phyloP scores from a whole-genome alignment of 1,140 invertebrate genomes.

The Oppia nitens region DNA sequence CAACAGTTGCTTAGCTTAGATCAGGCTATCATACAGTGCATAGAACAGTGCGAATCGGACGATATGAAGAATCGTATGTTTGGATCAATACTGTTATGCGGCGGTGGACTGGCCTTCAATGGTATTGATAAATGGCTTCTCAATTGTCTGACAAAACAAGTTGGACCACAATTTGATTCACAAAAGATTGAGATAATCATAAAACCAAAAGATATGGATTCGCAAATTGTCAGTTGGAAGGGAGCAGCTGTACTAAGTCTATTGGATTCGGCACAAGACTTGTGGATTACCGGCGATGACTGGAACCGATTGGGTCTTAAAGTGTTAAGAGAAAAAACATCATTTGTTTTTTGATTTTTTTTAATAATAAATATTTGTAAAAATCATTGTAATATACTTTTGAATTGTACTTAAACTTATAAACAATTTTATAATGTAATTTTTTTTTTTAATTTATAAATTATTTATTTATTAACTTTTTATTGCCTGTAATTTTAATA shows the following conservation, averaged over 20 bases:
- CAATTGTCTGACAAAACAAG: constrained; percentile 62
- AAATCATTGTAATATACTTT: too few species aligned
- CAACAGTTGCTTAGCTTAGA: constrained; percentile 62
- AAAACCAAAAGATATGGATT: constrained; percentile 72
- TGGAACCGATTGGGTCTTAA: constrained; percentile 71
- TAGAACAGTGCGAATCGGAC: constrained; percentile 69
- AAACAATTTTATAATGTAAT: too few species aligned
- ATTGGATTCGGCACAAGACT: constrained; percentile 68
- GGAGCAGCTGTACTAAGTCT: constrained; percentile 82
- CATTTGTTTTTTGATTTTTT: constrained; percentile 37
- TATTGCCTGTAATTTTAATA: too few species aligned
- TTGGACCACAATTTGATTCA: constrained; percentile 36
- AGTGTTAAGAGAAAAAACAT: constrained; percentile 56
- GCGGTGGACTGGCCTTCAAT: constrained; percentile 66
- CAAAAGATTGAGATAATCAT: constrained; percentile 67
- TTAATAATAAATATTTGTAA: too few species aligned
- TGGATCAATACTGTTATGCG: constrained; percentile 69
- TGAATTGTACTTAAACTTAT: too few species aligned
- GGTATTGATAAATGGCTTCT: constrained; percentile 74
- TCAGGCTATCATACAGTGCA: constrained; percentile 74
- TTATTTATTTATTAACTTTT: too few species aligned
- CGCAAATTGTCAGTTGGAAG: constrained; percentile 75
- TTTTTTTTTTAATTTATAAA: too few species aligned
- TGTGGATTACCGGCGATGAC: constrained; percentile 72
- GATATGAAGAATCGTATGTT: constrained; percentile 89